phyloP scores from a whole-genome alignment of 2,888 invertebrate species.

The Prosapia bicincta region DNA sequence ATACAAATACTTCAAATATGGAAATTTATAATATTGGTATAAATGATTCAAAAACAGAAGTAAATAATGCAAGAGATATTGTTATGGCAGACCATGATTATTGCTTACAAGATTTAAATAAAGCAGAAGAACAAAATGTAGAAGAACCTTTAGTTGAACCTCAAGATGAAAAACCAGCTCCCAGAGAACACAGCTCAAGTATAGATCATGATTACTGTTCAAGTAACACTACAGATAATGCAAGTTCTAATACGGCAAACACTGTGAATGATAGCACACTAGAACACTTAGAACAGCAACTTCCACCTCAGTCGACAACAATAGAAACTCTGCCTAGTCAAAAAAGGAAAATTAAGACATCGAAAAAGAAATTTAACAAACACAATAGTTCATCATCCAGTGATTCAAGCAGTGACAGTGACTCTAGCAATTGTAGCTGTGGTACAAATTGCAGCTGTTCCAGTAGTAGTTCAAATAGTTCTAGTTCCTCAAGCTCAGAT shows the following conservation, averaged over 20 bases:
- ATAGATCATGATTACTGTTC: constrained; percentile 49
- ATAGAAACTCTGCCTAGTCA: constrained; percentile 7
- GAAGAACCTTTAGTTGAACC: constrained; percentile 40
- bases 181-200: constrained; percentile 37
- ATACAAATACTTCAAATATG: not conserved
- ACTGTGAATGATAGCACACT: constrained; percentile 7
- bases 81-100: constrained; percentile 40
- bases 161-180: constrained; percentile 35
- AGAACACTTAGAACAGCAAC: not conserved
- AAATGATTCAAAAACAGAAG: not conserved
- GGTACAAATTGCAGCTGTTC: constrained; percentile 82
- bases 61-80: constrained; percentile 28
- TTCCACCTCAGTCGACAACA: constrained; percentile 18
- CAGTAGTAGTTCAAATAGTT: constrained; percentile 65
- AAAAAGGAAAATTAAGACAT: constrained; percentile 49
- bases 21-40: not conserved
- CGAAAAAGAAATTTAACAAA: constrained; percentile 50
- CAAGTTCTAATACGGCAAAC: not conserved
- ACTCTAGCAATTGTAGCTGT: constrained; percentile 73
- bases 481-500: constrained; percentile 55
- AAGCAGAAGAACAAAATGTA: constrained; percentile 46
- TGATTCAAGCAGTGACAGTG: constrained; percentile 71
- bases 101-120: constrained; percentile 34
- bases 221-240: constrained; percentile 22
- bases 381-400: constrained; percentile 63